Conservation (phyloP, 1,140 invertebrate genomes). For the Aporrectodea caliginosa region DNA sequence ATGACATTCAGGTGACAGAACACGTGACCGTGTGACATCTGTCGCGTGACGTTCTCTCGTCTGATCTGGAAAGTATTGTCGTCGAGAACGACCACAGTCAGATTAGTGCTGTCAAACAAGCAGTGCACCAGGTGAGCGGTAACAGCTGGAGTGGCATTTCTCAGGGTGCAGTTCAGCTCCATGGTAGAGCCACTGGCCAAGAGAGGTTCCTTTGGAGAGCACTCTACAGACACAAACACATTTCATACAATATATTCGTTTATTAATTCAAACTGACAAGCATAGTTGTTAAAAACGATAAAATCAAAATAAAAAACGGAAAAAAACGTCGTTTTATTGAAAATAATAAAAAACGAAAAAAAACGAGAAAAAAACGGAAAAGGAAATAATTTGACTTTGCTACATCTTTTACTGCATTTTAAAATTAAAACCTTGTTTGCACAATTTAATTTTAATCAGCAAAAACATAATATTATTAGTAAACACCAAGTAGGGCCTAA, state of each 20-base stretch:
- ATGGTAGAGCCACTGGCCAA: not conserved
- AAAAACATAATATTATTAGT: too few relatives aligned
- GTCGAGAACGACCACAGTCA: not conserved
- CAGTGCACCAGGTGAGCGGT: not conserved
- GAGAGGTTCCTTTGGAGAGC: not conserved
- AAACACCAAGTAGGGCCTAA: too few relatives aligned
- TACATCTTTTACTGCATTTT: too few relatives aligned
- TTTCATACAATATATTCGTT: not conserved
- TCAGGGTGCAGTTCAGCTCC: not conserved
- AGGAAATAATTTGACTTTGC: too few relatives aligned
- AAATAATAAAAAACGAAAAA: too few relatives aligned
- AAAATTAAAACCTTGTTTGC: too few relatives aligned
- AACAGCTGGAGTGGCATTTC: not conserved
- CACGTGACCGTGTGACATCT: not conserved
- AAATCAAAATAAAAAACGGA: too few relatives aligned
- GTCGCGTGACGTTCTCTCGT: not conserved
- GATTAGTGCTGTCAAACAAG: not conserved
- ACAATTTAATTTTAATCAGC: too few relatives aligned
- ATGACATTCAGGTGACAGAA: not conserved
- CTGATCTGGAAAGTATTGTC: not conserved
- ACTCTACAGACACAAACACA: not conserved
- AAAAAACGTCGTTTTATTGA: too few relatives aligned
- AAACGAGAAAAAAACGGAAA: too few relatives aligned
- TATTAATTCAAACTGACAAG: too few relatives aligned
- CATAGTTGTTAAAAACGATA: too few relatives aligned